These are phyloP conservation scores for Azemiops feae DNA, from an alignment of 2,113 vertebrate species.

Conservation along the genomic window DNA sequence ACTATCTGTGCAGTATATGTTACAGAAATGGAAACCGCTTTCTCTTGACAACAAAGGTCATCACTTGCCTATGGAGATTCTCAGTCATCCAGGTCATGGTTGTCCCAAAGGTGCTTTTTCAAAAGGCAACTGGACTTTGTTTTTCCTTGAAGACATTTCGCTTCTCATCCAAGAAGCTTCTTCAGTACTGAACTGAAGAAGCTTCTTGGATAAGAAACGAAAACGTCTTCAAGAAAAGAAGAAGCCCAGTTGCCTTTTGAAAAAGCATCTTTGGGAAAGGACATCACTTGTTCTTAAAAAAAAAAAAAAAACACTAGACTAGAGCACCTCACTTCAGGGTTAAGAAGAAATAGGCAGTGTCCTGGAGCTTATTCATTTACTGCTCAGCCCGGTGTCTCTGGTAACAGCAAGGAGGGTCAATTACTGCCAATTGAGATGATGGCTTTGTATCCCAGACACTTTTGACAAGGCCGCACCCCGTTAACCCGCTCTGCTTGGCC, in stretches of 20 bases:
- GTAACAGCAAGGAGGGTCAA: neutral
- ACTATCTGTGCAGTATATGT: neutral
- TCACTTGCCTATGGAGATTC: neutral
- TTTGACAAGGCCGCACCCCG: neutral
- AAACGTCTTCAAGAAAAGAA: neutral
- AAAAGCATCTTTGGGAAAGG: neutral
- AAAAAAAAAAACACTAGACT: no score
- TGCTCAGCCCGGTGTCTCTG: neutral
- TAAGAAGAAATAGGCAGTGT: neutral
- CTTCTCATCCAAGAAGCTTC: neutral
- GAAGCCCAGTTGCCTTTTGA: neutral
- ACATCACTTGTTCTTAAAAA: neutral
- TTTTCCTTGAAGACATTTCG: neutral
- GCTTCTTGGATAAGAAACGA: neutral
- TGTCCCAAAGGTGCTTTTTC: neutral
- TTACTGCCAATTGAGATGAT: slow-evolving; percentile 31
- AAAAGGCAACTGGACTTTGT: neutral
- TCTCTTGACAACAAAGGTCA: neutral
- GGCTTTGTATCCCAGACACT: slow-evolving; percentile 16
- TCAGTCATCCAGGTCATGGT: neutral
- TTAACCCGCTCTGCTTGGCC: neutral
- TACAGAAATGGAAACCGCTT: neutral
- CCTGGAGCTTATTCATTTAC: neutral
- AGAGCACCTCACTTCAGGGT: slow-evolving; percentile 16
- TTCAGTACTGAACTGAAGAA: neutral